Base-by-base conservation (phyloP, 1,140 invertebrate genomes). In the Polypedilum pembai region DNA sequence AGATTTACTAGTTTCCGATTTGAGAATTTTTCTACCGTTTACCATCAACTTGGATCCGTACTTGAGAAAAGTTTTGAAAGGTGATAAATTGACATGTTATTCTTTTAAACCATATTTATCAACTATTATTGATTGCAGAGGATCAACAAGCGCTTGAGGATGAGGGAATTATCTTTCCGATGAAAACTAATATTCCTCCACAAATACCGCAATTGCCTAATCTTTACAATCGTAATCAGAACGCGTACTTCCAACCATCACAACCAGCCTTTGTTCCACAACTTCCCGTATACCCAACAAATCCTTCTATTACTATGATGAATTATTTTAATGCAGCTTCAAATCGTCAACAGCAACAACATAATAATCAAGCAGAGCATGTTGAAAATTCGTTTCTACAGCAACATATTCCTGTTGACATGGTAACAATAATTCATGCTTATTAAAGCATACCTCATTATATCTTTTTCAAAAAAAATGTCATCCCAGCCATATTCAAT, bases 31-130 rank as follows among this genome's bases (percentile, higher is more conserved):
- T 80, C 83, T 98, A 73, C 96, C 96, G 0, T 98, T 98, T 79
- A 98, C 95, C 12, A 98, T 98, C 75, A 98, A 98, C 83, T 83
- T 98, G 17, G 96, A 98, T 86, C 96, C 96, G 0, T 98, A 96
- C 79, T 89, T 98, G 18, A 92, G 95, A 78, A 98, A 98, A 84
- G 92, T 95, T 40, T 95, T 98, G 56, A 95, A 95, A 89, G 93
- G 92, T 93, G 83, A 78, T 73, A 45, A 40, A 33, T 33, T 3
- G 17, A n/a, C 66, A 15, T 12, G 66, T 69, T 1, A 17, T 24
- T 3, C 4, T 41, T 73, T 24, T 1, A 40, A 33, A 8, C 21
- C 12, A 40, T 21, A 33, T 45, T 15, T 40, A 33, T 1, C 10
- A 40, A 65, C 21, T 66, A 41, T 75, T 74, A 75, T 18, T 7